phyloP scores from a whole-genome alignment of 2,888 invertebrate genomes.

The Drosophila ustulata region DNA sequence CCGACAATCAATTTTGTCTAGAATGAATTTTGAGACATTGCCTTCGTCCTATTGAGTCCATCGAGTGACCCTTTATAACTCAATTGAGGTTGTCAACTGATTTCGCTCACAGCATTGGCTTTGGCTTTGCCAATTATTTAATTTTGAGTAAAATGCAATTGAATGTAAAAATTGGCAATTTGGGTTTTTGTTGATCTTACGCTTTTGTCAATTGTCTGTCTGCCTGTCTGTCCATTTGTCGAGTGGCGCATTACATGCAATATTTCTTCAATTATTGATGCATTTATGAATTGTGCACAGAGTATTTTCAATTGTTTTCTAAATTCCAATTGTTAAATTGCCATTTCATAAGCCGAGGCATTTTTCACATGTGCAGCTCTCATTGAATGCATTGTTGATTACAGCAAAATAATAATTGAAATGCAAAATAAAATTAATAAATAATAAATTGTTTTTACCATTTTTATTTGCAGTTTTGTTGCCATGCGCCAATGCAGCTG shows the following conservation, averaged over 20 bases:
- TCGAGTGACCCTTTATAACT: conserved; percentile 3
- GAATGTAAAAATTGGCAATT: conserved; percentile 41
- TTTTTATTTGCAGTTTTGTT: conserved; percentile 9
- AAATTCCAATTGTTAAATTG: not conserved
- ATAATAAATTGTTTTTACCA: not conserved
- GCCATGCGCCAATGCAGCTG: conserved; percentile 28
- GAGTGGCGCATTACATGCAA: conserved; percentile 9
- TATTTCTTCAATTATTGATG: conserved; percentile 29
- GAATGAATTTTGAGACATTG: conserved; percentile 27
- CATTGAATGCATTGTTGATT: not conserved
- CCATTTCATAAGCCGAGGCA: not conserved
- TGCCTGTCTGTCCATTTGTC: not conserved
- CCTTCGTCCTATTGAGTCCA: not conserved
- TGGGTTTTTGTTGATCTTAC: not conserved
- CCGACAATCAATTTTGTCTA: conserved; percentile 57
- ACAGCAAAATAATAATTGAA: not conserved
- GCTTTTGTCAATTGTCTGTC: not conserved
- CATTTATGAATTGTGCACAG: conserved; percentile 22
- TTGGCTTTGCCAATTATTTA: conserved; percentile 47
- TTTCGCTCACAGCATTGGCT: not conserved
- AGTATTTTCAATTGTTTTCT: conserved; percentile 1
- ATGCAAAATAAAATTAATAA: not conserved
- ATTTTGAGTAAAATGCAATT: conserved; percentile 54
- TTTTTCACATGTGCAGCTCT: not conserved
- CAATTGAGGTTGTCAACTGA: conserved; percentile 13